A percentile compares a stretch with the other conserved stretches of the same genome.
phyloP scores from a whole-genome alignment of 35 echinoderm and acorn worm species.

The Stichopus chloronotus region DNA sequence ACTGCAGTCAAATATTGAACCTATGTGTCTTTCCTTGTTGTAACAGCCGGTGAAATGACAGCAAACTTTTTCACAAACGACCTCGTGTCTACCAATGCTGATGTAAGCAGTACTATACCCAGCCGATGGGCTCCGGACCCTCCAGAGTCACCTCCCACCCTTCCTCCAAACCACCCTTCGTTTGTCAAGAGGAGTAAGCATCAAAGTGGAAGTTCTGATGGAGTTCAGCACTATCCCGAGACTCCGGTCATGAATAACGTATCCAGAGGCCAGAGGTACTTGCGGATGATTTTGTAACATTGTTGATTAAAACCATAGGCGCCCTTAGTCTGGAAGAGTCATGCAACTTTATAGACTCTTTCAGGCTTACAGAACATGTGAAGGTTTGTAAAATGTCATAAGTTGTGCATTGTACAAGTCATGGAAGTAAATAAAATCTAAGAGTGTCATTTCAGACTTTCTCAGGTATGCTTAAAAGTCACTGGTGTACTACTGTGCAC shows the following conservation, averaged over 20 bases:
- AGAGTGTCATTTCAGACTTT: too few relatives aligned
- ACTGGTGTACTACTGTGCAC: too few relatives aligned
- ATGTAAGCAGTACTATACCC: slow-evolving; percentile 12
- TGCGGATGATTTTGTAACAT: too few relatives aligned
- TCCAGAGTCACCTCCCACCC: slow-evolving; percentile 5
- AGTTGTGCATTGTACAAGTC: too few relatives aligned
- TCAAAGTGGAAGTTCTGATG: slow-evolving; percentile 1
- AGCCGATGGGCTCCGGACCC: slow-evolving; percentile 13
- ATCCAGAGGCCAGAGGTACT: background rate
- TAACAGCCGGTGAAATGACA: background rate
- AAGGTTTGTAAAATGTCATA: too few relatives aligned
- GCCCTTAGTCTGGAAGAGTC: too few relatives aligned
- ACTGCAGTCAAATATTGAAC: background rate
- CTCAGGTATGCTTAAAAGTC: too few relatives aligned
- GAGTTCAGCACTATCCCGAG: background rate
- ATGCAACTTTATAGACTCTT: too few relatives aligned
- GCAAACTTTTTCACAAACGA: slow-evolving; percentile 9
- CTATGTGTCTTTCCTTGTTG: background rate
- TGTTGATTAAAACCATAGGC: too few relatives aligned
- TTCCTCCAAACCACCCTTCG: slow-evolving; percentile 25
- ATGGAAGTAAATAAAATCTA: too few relatives aligned
- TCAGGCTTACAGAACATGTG: too few relatives aligned
- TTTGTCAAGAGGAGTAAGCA: slow-evolving; percentile 3
- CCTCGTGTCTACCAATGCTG: background rate
- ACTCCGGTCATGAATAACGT: slow-evolving; percentile 7